phyloP scores from a whole-genome alignment of 2,797 vertebrate genomes.

The Echiichthys vipera region DNA sequence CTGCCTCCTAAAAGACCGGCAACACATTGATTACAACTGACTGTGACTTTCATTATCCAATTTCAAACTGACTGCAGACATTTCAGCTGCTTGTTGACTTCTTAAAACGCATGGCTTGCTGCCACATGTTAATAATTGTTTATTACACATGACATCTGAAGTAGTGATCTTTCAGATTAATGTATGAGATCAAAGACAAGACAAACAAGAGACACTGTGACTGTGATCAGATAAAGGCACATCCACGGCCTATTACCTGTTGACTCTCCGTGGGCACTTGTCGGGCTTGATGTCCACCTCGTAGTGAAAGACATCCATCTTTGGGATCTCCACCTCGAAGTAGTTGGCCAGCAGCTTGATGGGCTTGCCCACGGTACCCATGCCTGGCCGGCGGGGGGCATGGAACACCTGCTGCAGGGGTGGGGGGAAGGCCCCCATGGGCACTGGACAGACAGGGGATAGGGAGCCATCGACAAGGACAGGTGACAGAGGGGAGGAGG shows the following conservation, averaged over 20 bases:
- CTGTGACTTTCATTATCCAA: constrained; percentile 38
- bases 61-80: constrained; percentile 22
- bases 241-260: constrained; percentile 86
- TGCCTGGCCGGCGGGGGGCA: constrained; percentile 95
- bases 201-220: neutral
- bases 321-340: constrained; percentile 99
- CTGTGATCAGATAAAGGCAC: neutral
- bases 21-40: constrained; percentile 32
- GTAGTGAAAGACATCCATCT: constrained; percentile 98
- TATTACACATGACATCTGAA: neutral
- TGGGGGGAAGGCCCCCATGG: constrained; percentile 91
- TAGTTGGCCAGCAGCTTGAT: constrained; percentile 99
- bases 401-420: constrained; percentile 99
- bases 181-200: neutral
- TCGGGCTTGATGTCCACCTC: constrained; percentile 99
- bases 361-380: constrained; percentile 98
- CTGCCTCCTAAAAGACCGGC: constrained; percentile 19
- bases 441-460: constrained; percentile 74
- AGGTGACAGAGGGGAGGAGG: constrained; percentile 3
- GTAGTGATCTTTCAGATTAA: constrained; percentile 2
- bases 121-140: neutral
- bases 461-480: constrained; percentile 9
- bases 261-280: constrained; percentile 98
- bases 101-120: constrained; percentile 10
- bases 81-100: constrained; percentile 27